Evolutionary conservation across 2,888 invertebrate species (phyloP).

Genomic region (Crematogaster levior): DNA sequence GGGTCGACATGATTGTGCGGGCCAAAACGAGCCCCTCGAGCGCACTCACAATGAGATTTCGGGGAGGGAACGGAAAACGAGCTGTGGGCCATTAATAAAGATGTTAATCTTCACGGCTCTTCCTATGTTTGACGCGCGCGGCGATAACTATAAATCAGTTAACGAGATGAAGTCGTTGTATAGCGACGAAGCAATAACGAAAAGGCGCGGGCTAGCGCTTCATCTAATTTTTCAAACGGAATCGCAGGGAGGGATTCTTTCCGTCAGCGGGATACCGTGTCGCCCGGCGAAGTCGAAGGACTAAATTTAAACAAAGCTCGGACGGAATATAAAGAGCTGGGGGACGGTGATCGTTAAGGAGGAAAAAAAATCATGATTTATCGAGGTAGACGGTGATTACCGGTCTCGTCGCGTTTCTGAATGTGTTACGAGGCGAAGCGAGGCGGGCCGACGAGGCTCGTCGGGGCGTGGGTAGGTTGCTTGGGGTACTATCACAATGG

Average conservation of each 20-base stretch:
- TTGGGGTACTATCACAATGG: conserved; percentile 48
- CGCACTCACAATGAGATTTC: conserved; percentile 48
- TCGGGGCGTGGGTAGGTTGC: conserved; percentile 44
- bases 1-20: conserved; percentile 52
- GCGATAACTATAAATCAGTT: conserved; percentile 49
- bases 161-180: conserved; percentile 30
- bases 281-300: conserved; percentile 6
- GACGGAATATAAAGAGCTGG: conserved; percentile 37
- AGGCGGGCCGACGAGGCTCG: conserved; percentile 22
- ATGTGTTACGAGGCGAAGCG: conserved; percentile 48
- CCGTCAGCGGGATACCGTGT: conserved; percentile 19
- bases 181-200: conserved; percentile 11
- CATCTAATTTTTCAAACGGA: conserved; percentile 32
- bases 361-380: conserved; percentile 64
- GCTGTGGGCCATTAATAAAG: conserved; percentile 39
- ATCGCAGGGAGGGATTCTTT: conserved; percentile 3
- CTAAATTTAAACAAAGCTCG: conserved; percentile 45
- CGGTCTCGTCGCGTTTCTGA: conserved; percentile 57
- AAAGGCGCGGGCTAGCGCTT: background rate
- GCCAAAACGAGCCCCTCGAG: conserved; percentile 48
- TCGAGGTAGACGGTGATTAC: conserved; percentile 71
- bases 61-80: conserved; percentile 32
- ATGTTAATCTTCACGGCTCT: conserved; percentile 41
- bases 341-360: conserved; percentile 39
- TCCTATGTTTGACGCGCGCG: background rate